Evolutionary conservation across 2,888 invertebrate genomes (phyloP).

Genomic region (Euzetes globulus): DNA sequence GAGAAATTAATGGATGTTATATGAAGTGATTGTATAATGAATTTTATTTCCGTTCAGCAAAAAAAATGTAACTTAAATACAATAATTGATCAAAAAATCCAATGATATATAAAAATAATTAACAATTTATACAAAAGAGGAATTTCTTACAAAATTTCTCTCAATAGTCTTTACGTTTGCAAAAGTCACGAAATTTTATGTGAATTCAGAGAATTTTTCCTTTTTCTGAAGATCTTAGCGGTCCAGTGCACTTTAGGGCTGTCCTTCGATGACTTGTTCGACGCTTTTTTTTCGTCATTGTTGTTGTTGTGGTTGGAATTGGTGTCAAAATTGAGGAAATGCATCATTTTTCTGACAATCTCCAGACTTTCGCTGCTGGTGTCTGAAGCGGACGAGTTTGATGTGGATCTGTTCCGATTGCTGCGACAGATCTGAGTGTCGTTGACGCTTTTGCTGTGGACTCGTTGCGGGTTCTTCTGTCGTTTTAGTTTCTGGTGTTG

Average conservation of each 20-base stretch:
- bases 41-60: too few relatives aligned
- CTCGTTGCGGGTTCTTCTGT: not conserved
- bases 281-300: not conserved
- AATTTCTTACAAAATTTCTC: too few relatives aligned
- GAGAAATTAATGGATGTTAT: too few relatives aligned
- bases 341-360: not conserved
- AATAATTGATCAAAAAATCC: too few relatives aligned
- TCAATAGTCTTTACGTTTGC: too few relatives aligned
- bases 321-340: not conserved
- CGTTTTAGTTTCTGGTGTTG: not conserved
- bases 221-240: not conserved
- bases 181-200: not conserved
- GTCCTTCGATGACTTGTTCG: not conserved
- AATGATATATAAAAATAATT: too few relatives aligned
- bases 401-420: not conserved
- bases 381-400: not conserved
- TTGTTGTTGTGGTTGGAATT: not conserved
- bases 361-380: not conserved
- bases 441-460: not conserved
- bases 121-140: too few relatives aligned
- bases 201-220: not conserved
- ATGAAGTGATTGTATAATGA: too few relatives aligned
- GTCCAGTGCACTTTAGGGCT: not conserved
- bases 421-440: not conserved
- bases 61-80: too few relatives aligned